Percentiles rank a stretch among this genome's conserved stretches.
These are phyloP conservation scores for Novumbra hubbsi DNA, from an alignment of 2,797 vertebrate species.

Conservation along the genomic window DNA sequence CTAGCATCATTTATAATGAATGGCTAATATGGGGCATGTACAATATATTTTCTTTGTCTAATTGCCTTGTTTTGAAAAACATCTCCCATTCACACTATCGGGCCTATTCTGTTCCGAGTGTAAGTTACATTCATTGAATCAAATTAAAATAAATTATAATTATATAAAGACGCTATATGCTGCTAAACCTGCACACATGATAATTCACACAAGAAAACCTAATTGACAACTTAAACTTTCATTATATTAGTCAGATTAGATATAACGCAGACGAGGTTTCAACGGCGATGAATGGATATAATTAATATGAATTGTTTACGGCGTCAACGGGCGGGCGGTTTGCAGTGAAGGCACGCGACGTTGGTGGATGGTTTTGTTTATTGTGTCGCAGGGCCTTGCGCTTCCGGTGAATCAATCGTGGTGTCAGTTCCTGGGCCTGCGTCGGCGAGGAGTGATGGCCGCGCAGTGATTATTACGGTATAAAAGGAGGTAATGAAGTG, in stretches of 20 bases:
- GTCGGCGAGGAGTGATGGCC: conserved; percentile 65
- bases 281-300: conserved; percentile 43
- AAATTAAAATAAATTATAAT: conserved; percentile 59
- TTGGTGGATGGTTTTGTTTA: conserved; percentile 76
- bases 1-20: too few relatives aligned
- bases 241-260: conserved; percentile 64
- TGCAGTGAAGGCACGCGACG: conserved; percentile 35
- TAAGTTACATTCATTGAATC: conserved; percentile 56
- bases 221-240: conserved; percentile 61
- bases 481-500: conserved; percentile 75
- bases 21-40: not conserved
- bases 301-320: conserved; percentile 72
- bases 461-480: conserved; percentile 71
- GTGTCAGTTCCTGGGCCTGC: conserved; percentile 62
- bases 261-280: conserved; percentile 48
- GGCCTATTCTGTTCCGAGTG: conserved; percentile 38
- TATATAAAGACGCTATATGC: conserved; percentile 14
- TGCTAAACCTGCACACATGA: conserved; percentile 54
- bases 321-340: conserved; percentile 36
- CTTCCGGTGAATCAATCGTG: conserved; percentile 71
- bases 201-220: conserved; percentile 55
- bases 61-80: too few relatives aligned
- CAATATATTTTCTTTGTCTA: conserved; percentile 5
- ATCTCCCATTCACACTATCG: conserved; percentile 2
- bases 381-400: conserved; percentile 62